Evolutionary conservation across 2,888 invertebrate species (phyloP).

Genomic region (Platyscelio sp.): DNA sequence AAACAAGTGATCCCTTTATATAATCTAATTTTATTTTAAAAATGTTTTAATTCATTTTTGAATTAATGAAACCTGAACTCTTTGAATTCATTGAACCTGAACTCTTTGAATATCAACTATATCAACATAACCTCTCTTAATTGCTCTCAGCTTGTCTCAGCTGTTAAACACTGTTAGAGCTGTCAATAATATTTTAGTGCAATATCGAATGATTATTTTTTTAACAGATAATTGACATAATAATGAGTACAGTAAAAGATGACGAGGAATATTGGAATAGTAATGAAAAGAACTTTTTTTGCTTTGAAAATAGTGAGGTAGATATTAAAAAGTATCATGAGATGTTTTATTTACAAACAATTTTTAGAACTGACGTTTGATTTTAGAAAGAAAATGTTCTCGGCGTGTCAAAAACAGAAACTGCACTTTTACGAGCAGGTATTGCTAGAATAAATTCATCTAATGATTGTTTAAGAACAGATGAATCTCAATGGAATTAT

Average conservation of each 20-base stretch:
- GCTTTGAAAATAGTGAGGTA: slow-evolving; percentile 92
- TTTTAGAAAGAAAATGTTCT: slow-evolving; percentile 87
- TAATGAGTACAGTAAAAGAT: slow-evolving; percentile 84
- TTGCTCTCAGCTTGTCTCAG: too few species aligned
- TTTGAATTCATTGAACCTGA: too few species aligned
- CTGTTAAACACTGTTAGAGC: too few species aligned
- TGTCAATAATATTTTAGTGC: too few species aligned
- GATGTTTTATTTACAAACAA: background rate
- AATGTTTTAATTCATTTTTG: too few species aligned
- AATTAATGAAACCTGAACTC: too few species aligned
- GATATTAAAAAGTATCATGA: background rate
- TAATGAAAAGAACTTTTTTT: slow-evolving; percentile 90
- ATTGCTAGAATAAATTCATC: slow-evolving; percentile 79
- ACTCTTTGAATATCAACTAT: too few species aligned
- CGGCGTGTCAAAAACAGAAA: slow-evolving; percentile 85
- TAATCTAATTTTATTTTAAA: too few species aligned
- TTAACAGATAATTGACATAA: slow-evolving; percentile 92
- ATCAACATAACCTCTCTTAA: too few species aligned
- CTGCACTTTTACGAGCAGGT: slow-evolving; percentile 84
- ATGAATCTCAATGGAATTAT: slow-evolving; percentile 75
- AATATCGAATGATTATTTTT: too few species aligned
- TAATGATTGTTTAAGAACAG: slow-evolving; percentile 76
- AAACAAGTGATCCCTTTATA: too few species aligned
- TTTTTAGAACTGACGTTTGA: slow-evolving; percentile 2
- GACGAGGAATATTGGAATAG: slow-evolving; percentile 93